phyloP scores from a whole-genome alignment of 2,888 invertebrate genomes.

The Drosophila putrida region DNA sequence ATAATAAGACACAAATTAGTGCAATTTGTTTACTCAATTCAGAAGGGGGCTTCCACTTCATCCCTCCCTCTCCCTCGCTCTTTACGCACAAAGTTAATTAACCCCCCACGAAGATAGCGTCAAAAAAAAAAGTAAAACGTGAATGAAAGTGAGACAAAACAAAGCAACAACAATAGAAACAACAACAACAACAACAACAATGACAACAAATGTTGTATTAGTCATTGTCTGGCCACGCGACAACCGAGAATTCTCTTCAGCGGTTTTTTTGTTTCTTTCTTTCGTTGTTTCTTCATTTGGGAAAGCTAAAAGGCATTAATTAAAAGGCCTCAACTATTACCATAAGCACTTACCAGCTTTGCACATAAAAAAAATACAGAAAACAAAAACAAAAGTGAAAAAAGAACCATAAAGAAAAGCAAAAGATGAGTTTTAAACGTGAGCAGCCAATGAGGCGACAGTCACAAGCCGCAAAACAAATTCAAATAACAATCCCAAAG shows the following conservation, averaged over 20 bases:
- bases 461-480: constrained; percentile 25
- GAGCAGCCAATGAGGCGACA: constrained; percentile 60
- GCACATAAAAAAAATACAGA: constrained; percentile 39
- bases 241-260: constrained; percentile 25
- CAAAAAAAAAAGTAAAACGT: constrained; percentile 17
- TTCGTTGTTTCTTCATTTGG: constrained; percentile 13
- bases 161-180: constrained; percentile 15
- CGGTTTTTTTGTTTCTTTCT: constrained; percentile 1
- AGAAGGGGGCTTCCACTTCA: constrained; percentile 17
- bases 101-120: constrained; percentile 50
- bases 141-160: constrained; percentile 24
- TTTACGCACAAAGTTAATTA: constrained; percentile 51
- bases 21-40: constrained; percentile 70
- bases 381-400: background rate
- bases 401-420: constrained; percentile 10
- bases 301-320: constrained; percentile 73
- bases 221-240: constrained; percentile 76
- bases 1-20: constrained; percentile 79
- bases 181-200: constrained; percentile 6
- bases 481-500: constrained; percentile 33
- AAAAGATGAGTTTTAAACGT: constrained; percentile 59
- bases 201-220: constrained; percentile 49
- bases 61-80: background rate
- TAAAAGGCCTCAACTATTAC: constrained; percentile 49
- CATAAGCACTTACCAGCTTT: constrained; percentile 44